Percentiles rank a stretch among this genome's conserved stretches.
Evolutionary conservation across 1,140 invertebrate genomes (phyloP).

Genomic region (Rhopalosiphum padi): DNA sequence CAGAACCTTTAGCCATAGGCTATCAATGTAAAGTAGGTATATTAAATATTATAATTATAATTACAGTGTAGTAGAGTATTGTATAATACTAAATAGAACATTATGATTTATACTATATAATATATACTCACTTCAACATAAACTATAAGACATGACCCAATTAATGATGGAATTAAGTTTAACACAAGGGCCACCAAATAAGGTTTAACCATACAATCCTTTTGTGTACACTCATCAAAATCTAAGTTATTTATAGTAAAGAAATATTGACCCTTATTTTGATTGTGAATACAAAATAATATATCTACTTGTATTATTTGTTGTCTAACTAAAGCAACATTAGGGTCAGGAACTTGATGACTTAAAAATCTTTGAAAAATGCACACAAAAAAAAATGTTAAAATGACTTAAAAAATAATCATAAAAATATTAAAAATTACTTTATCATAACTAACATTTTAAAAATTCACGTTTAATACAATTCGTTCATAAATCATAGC

Average conservation of each 20-base stretch:
- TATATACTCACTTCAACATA: slow-evolving; percentile 77
- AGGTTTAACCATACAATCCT: slow-evolving; percentile 75
- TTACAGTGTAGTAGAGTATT: slow-evolving; percentile 46
- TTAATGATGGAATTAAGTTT: slow-evolving; percentile 79
- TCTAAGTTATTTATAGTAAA: slow-evolving; percentile 64
- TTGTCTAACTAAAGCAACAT: no score
- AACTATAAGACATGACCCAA: slow-evolving; percentile 84
- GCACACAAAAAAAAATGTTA: no score
- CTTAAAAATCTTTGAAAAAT: no score
- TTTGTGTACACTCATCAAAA: slow-evolving; percentile 75
- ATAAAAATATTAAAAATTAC: no score
- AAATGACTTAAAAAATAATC: no score
- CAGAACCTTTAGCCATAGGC: slow-evolving; percentile 95
- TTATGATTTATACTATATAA: slow-evolving; percentile 57
- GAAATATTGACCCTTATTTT: neutral
- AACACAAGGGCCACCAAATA: slow-evolving; percentile 79
- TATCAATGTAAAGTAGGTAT: slow-evolving; percentile 62
- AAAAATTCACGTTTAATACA: no score
- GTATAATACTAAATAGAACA: neutral
- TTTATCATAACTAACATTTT: no score
- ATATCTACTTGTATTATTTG: no score
- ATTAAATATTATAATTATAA: slow-evolving; percentile 39
- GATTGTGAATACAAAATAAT: no score
- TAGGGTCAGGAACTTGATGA: no score
- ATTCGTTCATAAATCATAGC: no score